Evolutionary conservation across 2,113 vertebrate genomes (phyloP).

Genomic region (Rutilus rutilus): DNA sequence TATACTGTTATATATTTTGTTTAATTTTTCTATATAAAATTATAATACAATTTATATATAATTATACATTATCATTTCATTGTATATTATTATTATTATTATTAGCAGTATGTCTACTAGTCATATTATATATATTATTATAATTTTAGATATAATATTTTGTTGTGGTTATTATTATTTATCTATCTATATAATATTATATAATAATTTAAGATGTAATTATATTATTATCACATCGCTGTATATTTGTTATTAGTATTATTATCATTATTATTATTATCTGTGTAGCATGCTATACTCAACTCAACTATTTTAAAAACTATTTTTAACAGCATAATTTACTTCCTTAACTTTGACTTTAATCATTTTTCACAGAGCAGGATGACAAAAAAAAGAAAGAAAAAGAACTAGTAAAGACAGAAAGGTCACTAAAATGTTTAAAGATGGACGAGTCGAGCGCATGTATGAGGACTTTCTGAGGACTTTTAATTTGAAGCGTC

Average conservation of each 20-base stretch:
- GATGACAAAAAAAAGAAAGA: neutral
- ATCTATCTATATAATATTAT: too few relatives aligned
- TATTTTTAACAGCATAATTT: too few relatives aligned
- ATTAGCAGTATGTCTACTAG: neutral
- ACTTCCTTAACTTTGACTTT: neutral
- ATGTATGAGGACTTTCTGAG: too few relatives aligned
- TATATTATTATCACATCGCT: too few relatives aligned
- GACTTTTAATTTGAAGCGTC: conserved; percentile 31
- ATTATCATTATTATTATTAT: neutral
- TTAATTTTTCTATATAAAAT: neutral
- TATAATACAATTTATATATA: neutral
- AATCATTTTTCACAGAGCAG: neutral
- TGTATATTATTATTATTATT: neutral
- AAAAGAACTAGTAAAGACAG: neutral
- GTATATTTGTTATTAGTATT: too few relatives aligned
- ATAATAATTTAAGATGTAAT: too few relatives aligned
- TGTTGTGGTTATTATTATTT: neutral
- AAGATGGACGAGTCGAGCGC: neutral
- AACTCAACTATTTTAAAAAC: neutral
- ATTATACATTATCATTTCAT: neutral
- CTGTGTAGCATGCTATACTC: neutral
- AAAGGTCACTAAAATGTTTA: neutral
- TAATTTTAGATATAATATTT: neutral
- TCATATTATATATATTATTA: neutral
- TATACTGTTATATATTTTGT: neutral